Base-by-base conservation (phyloP, 2,888 invertebrate species). In the Doris montereyensis region DNA sequence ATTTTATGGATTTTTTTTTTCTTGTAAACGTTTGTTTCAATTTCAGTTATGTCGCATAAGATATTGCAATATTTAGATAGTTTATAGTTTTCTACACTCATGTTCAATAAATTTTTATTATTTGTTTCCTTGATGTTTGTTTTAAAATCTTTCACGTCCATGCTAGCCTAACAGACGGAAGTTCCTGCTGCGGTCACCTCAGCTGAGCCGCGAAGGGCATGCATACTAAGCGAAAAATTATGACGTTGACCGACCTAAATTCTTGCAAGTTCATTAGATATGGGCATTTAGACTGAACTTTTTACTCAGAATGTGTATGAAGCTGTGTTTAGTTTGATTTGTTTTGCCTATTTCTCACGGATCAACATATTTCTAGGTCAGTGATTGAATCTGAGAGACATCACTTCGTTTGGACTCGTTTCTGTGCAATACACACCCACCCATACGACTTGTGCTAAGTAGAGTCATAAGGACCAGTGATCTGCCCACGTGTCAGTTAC, bases 221-320 rank as follows among this genome's bases (percentile, higher is more conserved):
- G 79, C 83, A 82, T 83, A 80, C 78, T 83, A 81, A 84, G 82
- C 83, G 84, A 76, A 81, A 81, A 83, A 81, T 81, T 84, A 87
- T 87, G 87, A 87, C 87, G 85, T 84, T 86, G 80, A 83, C 86
- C 86, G 87, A 87, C 87, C 86, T 87, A 85, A 86, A 86, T 86
- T 85, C 84, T 83, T 84, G 83, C 83, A 82, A 72, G 3, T 58
- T 4, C 21, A 2, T 58, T 58, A n/a, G n/a, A n/a, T n/a, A n/a
- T n/a, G n/a, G n/a, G n/a, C n/a, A n/a, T n/a, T n/a, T n/a, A n/a
- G n/a, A n/a, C n/a, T n/a, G n/a, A n/a, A n/a, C n/a, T n/a, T n/a
- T n/a, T 41, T 41, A 41, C 8, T 41, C 52, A 41, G 17, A 41
- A 41, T 41, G 52, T 41, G 52, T 41, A 41, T 41, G 52, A 41